Evolutionary conservation across 2,888 invertebrate genomes (phyloP).

Genomic region (Belgica antarctica): DNA sequence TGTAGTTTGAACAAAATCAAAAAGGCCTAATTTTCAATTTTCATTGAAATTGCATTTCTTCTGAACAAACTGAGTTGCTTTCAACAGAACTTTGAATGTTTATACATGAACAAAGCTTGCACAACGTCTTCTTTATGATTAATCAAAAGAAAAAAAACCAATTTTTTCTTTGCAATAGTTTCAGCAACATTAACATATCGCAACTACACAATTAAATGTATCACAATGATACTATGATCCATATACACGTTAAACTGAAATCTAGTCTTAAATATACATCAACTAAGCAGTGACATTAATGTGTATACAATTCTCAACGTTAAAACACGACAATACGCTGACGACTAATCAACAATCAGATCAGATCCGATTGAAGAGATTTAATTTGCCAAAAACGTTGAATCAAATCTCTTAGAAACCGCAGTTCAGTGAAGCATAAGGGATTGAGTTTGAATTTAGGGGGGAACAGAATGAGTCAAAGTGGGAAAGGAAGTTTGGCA

Average conservation of each 20-base stretch:
- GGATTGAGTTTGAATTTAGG: slow-evolving; percentile 2
- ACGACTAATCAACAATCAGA: slow-evolving; percentile 1
- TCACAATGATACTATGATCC: slow-evolving; percentile 27
- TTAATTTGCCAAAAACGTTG: too few relatives aligned
- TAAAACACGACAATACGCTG: neutral
- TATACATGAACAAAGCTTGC: too few relatives aligned
- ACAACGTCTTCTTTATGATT: too few relatives aligned
- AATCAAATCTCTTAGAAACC: too few relatives aligned
- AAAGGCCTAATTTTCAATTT: too few relatives aligned
- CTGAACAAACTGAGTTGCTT: too few relatives aligned
- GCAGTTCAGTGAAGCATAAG: too few relatives aligned
- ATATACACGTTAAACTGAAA: neutral
- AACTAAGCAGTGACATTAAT: neutral
- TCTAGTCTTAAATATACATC: slow-evolving; percentile 1
- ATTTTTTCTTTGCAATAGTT: slow-evolving; percentile 23
- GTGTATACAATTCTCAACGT: neutral
- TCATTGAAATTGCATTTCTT: too few relatives aligned
- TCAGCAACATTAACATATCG: neutral
- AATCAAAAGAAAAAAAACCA: neutral
- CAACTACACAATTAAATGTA: slow-evolving; percentile 11
- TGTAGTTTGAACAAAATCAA: too few relatives aligned
- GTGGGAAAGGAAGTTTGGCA: neutral
- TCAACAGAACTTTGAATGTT: too few relatives aligned
- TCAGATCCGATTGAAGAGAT: neutral
- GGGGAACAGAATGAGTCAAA: neutral